Conservation (phyloP, 2,797 vertebrate genomes). For the Pachyuromys duprasi region DNA sequence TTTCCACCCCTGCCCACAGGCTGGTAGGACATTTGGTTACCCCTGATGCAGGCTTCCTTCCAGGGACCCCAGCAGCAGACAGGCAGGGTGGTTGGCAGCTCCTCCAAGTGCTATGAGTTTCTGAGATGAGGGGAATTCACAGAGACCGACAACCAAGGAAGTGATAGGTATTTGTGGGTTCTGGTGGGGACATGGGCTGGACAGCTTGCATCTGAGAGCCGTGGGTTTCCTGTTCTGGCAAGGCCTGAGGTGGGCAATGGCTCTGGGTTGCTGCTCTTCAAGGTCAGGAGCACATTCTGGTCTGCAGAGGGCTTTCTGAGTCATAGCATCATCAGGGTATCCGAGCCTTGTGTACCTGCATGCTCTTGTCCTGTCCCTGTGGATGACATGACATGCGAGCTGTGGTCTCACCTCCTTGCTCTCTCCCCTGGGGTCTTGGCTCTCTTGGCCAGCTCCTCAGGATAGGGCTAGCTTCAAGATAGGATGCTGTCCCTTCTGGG, state of each 20-base stretch:
- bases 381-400: neutral
- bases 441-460: neutral
- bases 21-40: no score
- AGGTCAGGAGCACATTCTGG: neutral
- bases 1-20: neutral
- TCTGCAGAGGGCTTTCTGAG: neutral
- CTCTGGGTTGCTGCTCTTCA: neutral
- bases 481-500: conserved; percentile 38
- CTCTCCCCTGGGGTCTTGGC: neutral
- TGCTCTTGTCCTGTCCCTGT: neutral
- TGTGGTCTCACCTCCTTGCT: neutral
- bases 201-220: neutral
- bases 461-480: neutral
- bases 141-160: neutral
- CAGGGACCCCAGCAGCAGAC: neutral
- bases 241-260: neutral
- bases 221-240: neutral
- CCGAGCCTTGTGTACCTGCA: neutral
- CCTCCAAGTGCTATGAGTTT: neutral
- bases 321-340: neutral
- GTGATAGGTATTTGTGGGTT: neutral
- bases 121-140: neutral
- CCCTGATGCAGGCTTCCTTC: neutral
- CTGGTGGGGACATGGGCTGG: no score
- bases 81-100: neutral